Conservation (phyloP, 2,888 invertebrate species). For the Hypselothyrea guttata region DNA sequence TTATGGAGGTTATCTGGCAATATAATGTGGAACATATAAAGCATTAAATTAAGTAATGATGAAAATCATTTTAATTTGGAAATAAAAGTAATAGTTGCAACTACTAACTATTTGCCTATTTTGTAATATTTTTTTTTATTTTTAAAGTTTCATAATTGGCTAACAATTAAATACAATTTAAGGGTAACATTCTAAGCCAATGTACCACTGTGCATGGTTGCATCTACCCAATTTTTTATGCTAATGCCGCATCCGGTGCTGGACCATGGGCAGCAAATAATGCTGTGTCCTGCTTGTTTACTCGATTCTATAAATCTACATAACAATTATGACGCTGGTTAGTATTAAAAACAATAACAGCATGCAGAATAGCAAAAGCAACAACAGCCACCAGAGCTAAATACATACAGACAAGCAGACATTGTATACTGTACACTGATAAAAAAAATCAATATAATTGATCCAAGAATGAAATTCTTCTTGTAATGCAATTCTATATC, state of each 20-base stretch:
- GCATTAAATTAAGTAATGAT: not conserved
- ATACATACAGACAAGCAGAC: too few relatives aligned
- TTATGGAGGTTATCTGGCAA: slow-evolving; percentile 33
- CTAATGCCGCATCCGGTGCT: slow-evolving; percentile 26
- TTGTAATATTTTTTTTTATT: not conserved
- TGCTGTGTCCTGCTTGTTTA: slow-evolving; percentile 36
- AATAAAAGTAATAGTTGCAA: too few relatives aligned
- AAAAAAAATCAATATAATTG: too few relatives aligned
- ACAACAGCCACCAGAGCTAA: slow-evolving; percentile 14
- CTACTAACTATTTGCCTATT: not conserved
- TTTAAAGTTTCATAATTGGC: not conserved
- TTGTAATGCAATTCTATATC: too few relatives aligned
- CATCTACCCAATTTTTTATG: slow-evolving; percentile 14
- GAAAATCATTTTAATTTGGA: too few relatives aligned
- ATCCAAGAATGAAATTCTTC: too few relatives aligned
- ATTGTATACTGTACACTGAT: too few relatives aligned
- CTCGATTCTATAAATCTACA: slow-evolving; percentile 69
- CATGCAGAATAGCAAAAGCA: slow-evolving; percentile 12
- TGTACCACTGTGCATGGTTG: slow-evolving; percentile 17
- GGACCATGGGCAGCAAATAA: slow-evolving; percentile 33
- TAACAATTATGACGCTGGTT: slow-evolving; percentile 72
- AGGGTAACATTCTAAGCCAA: not conserved
- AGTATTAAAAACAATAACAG: slow-evolving; percentile 67
- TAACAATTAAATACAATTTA: not conserved
- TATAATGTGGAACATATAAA: slow-evolving; percentile 16